These are phyloP conservation scores for Turdus rufiventris DNA, from an alignment of 2,113 vertebrate species.

Conservation along the genomic window DNA sequence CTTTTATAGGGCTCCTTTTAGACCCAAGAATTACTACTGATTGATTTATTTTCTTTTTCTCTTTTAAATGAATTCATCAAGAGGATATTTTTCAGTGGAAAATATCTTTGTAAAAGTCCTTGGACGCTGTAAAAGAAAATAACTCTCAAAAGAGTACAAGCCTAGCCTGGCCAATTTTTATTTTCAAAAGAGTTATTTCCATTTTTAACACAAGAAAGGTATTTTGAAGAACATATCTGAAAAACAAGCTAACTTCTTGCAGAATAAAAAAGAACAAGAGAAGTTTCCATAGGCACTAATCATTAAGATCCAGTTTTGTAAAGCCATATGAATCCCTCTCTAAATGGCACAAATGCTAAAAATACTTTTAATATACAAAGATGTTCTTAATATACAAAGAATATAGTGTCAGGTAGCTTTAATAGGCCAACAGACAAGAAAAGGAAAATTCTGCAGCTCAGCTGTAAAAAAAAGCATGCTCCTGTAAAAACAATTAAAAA, in stretches of 20 bases:
- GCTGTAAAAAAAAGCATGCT: background rate
- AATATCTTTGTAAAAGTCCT: background rate
- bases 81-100: background rate
- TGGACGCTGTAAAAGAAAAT: background rate
- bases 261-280: background rate
- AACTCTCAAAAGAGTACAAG: slow-evolving; percentile 8
- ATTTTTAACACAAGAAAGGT: background rate
- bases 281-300: background rate
- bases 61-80: background rate
- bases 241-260: background rate
- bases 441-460: background rate
- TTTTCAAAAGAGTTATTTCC: slow-evolving; percentile 18
- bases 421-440: background rate
- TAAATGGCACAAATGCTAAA: background rate
- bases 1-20: background rate
- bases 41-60: background rate
- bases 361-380: background rate
- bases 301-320: background rate
- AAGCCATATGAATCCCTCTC: background rate
- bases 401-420: background rate
- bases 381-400: background rate
- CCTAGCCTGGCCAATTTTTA: slow-evolving; percentile 11
- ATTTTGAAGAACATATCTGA: background rate
- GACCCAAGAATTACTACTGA: background rate
- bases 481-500: background rate